A percentile compares a stretch with the other conserved stretches of the same genome.
phyloP scores from a whole-genome alignment of 2,888 invertebrate species.

The Hofmannophila pseudospretella region DNA sequence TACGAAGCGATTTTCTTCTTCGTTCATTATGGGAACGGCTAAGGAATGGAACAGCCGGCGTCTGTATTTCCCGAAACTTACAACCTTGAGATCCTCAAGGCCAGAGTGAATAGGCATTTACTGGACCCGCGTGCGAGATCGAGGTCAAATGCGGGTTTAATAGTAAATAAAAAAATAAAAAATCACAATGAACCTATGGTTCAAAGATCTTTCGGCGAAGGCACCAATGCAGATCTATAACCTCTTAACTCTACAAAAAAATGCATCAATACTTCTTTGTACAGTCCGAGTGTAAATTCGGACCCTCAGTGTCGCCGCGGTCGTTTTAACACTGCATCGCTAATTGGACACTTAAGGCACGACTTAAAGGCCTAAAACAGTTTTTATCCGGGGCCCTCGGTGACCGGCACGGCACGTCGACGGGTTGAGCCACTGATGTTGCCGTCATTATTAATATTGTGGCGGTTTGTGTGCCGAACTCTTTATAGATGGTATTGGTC shows the following conservation, averaged over 20 bases:
- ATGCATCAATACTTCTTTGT: conserved; percentile 67
- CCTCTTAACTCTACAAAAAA: conserved; percentile 28
- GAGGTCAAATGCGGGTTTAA: no score
- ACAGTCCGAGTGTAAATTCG: conserved; percentile 61
- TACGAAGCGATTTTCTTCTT: no score
- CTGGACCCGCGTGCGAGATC: no score
- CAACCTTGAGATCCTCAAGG: no score
- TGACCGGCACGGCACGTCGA: conserved; percentile 43
- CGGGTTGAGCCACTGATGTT: conserved; percentile 27
- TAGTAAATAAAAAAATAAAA: no score
- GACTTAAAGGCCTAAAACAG: conserved; percentile 54
- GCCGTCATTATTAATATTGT: conserved; percentile 21
- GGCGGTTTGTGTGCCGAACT: background rate
- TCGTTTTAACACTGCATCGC: conserved; percentile 71
- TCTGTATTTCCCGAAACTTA: no score
- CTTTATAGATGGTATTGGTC: no score
- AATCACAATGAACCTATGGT: no score
- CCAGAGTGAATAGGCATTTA: no score
- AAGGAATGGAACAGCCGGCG: no score
- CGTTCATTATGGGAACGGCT: no score
- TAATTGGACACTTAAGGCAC: conserved; percentile 72
- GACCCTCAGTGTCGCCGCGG: conserved; percentile 66
- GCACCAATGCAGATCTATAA: conserved; percentile 25
- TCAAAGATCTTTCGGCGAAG: no score
- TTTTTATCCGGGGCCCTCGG: conserved; percentile 58